phyloP scores from a whole-genome alignment of 2,797 vertebrate genomes.

The Chelmon rostratus region DNA sequence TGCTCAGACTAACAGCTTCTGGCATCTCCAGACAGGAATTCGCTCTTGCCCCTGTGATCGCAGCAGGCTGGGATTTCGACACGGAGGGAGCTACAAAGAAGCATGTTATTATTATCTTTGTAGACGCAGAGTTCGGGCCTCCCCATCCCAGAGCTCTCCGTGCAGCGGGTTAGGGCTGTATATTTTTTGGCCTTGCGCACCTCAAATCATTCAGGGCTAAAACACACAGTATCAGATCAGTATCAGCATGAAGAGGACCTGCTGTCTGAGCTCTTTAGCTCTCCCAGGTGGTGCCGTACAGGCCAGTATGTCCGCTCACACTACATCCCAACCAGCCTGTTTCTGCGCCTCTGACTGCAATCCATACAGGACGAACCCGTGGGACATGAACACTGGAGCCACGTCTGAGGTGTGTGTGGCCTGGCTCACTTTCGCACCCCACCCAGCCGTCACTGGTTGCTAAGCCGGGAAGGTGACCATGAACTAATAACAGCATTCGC shows the following conservation, averaged over 20 bases:
- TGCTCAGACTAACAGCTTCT: constrained; percentile 78
- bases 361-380: constrained; percentile 48
- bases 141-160: constrained; percentile 46
- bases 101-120: constrained; percentile 77
- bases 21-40: constrained; percentile 82
- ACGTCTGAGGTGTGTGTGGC: constrained; percentile 67
- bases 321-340: constrained; percentile 2
- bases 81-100: constrained; percentile 71
- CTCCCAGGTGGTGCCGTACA: constrained; percentile 44
- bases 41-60: constrained; percentile 74
- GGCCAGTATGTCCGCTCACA: constrained; percentile 29
- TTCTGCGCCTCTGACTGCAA: constrained; percentile 27
- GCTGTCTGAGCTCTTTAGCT: constrained; percentile 48
- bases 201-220: constrained; percentile 44
- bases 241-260: constrained; percentile 55
- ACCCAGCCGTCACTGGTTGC: constrained; percentile 50
- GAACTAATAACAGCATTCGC: constrained; percentile 78
- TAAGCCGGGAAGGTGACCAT: constrained; percentile 76
- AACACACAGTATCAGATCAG: constrained; percentile 61
- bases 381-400: constrained; percentile 56
- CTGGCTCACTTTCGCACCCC: constrained; percentile 55
- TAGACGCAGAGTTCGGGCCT: constrained; percentile 57
- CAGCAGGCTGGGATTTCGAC: constrained; percentile 77
- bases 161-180: constrained; percentile 28
- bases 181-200: constrained; percentile 25